Evolutionary conservation across 2,888 invertebrate genomes (phyloP), one percentile per base, ranked within the genome.

Genomic region (Amorpha juglandis): DNA sequence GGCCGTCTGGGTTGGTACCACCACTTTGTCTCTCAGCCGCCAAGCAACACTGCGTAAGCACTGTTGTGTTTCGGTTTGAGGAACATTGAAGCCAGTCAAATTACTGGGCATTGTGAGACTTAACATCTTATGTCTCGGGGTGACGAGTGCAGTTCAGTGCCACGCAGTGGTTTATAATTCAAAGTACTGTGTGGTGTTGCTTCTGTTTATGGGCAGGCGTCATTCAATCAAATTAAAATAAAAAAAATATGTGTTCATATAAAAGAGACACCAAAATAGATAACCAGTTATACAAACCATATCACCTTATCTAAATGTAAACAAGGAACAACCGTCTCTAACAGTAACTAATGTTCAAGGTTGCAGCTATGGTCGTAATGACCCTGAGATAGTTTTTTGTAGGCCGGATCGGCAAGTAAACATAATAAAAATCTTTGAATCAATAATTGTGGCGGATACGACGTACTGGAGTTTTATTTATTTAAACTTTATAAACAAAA

Each of bases 301-400:
- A 8, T 8, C 6, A 16, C 16, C 50, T 50, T 45, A 27, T 52
- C 42, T n/a, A 9, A 16, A 42, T 21, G 14, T 48, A 58, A 58
- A 65, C 55, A 50, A 65, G 64, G 64, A 65, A 58, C 33, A 64
- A 19, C 19, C 35, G 55, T 48, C 33, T 35, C 47, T 65, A 65
- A 65, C 58, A 58, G 64, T 65, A 65, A 9, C 33, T n/a, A n/a
- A n/a, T n/a, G 53, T 11, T 27, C 48, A 65, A 65, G 64, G 64
- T 8, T 58, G 27, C 6, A 14, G 11, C 38, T 58, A 65, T 58
- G 35, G 48, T 58, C 21, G 14, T 11, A 8, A 9, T 58, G 64
- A 48, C 64, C 64, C 19, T 65, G 64, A 58, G 42, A 50, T 19
- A n/a, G 21, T 58, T 65, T 65, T 65, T 65, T 58, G 58, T 58